Percentiles rank a stretch among this genome's conserved stretches.
These are phyloP conservation scores for Charadrius vociferus DNA, from an alignment of 2,113 vertebrate genomes.

Conservation along the genomic window DNA sequence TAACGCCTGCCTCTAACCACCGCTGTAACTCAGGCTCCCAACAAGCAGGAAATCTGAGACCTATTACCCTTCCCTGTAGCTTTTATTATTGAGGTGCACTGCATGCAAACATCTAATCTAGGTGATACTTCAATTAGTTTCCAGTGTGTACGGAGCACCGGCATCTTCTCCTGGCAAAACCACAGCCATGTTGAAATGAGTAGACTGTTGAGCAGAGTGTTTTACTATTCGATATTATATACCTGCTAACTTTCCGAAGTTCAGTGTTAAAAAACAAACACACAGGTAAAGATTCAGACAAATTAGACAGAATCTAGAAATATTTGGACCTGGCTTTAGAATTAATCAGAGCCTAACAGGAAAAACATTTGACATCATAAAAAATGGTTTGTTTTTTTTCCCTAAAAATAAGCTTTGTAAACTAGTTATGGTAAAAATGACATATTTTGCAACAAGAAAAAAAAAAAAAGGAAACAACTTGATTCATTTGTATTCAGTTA, in stretches of 20 bases:
- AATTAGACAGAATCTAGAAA: background rate
- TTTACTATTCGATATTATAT: background rate
- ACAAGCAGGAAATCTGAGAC: background rate
- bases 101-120: background rate
- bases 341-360: background rate
- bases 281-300: background rate
- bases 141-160: accelerated
- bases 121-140: background rate
- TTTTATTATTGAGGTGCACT: background rate
- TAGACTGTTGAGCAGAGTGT: background rate
- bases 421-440: background rate
- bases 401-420: background rate
- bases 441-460: background rate
- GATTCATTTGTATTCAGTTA: background rate
- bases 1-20: background rate
- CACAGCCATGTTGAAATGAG: background rate
- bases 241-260: background rate
- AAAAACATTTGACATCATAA: background rate
- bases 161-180: background rate
- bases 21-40: background rate
- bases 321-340: background rate
- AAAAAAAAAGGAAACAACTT: background rate
- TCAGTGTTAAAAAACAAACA: background rate
- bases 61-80: background rate
- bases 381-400: background rate